These are phyloP conservation scores for Numenius phaeopus DNA, from an alignment of 2,797 vertebrate genomes.

Conservation along the genomic window DNA sequence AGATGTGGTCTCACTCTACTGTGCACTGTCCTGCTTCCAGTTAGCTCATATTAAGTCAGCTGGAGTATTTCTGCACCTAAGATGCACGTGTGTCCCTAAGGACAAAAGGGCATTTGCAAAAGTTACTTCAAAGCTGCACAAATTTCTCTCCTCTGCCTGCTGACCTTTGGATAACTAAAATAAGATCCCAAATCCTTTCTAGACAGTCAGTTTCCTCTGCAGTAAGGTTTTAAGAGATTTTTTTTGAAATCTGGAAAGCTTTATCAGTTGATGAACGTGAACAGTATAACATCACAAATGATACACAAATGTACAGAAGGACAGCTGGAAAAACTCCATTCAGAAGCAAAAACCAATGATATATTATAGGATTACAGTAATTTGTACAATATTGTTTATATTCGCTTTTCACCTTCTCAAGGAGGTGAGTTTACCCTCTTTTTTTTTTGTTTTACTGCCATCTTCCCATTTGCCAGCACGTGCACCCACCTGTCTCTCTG, in stretches of 20 bases:
- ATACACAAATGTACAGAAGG: not conserved
- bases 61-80: not conserved
- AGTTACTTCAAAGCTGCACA: not conserved
- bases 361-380: not conserved
- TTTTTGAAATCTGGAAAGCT: not conserved
- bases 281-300: not conserved
- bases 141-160: not conserved
- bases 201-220: not conserved
- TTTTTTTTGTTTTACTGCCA: not conserved
- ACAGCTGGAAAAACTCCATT: not conserved
- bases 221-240: not conserved
- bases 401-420: not conserved
- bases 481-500: not conserved
- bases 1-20: not conserved
- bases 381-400: not conserved
- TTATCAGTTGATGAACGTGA: not conserved
- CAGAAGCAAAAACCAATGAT: not conserved
- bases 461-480: not conserved
- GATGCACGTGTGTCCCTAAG: not conserved
- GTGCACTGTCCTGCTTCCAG: not conserved
- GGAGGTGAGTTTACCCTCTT: not conserved
- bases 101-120: not conserved
- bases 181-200: not conserved
- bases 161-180: not conserved
- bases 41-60: not conserved